Evolutionary conservation across 2,888 invertebrate genomes (phyloP), one percentile per base, ranked within the genome.

Genomic region (Epiblema foenella): DNA sequence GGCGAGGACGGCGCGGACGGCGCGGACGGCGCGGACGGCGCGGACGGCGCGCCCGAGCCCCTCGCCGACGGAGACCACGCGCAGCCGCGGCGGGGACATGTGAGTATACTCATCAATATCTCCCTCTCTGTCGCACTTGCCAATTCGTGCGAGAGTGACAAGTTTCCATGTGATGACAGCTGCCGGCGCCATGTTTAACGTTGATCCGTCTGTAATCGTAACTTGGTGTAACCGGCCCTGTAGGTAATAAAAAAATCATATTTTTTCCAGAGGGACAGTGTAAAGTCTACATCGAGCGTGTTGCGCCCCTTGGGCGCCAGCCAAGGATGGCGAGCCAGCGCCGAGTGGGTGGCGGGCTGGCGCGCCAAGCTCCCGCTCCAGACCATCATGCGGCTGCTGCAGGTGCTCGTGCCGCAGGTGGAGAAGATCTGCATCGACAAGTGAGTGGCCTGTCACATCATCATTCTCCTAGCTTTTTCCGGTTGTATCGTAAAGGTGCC

Each of bases 311-410:
- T 18, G 60, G 9, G 63, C 60, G 24, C 20, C 66, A 5, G 63
- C 20, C 76, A 54, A 46, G 18, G 73, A 10, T 99, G 99, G 98
- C 95, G 96, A n/a, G 97, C 99, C n/a, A 96, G 97, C 3, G 96
- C 97, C 15, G 63, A 51, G 37, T 63, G 63, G 62, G 63, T 63
- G 33, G 63, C 63, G 18, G 18, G 51, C 37, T 63, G 63, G 63
- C 63, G 63, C 12, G 52, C 51, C 63, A 63, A 63, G 63, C 51
- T 63, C 4, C 63, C 63, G 1, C 52, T 63, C 51, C 63, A 63
- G 51, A 63, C 63, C 63, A 63, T 63, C 63, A 63, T 63, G 63
- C 33, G 63, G 51, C 51, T 63, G 29, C 63, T 63, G 18, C 63
- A 63, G 51, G 63, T 63, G 17, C 37, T 63, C 8, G 63, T 63